Base-by-base conservation (phyloP, 2,113 vertebrate genomes). In the Tinamus guttatus region DNA sequence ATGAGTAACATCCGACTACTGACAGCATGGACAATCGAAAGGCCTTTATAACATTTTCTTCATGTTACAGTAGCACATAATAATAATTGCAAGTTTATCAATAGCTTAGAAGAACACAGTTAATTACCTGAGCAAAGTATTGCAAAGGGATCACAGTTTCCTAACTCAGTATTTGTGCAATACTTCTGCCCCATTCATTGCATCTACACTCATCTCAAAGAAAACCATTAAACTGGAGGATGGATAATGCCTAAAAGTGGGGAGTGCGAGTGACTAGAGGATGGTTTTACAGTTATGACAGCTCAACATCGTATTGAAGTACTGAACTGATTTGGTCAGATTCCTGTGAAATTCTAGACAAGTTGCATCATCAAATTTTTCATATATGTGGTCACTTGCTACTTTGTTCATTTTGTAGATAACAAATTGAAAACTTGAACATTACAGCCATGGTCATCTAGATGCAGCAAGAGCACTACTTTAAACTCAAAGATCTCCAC, bases 71-170 rank as follows among this genome's bases (percentile, higher is more conserved):
- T 18, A 77, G 9, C 2, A 75, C 7, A 81, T 17, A 73, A 76
- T 17, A 69, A 76, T 52, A 51, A 70, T 10, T 45, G 22, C 25
- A n/a, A 67, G 41, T 69, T 96, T 90, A 94, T 81, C 85, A 74
- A 36, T 9, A 92, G 82, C 92, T 90, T 64, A 81, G 60, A 74
- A 56, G 60, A 81, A 84, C 9, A 54, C 11, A 77, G 62, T 79
- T 89, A 63, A 91, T 40, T 34, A 65, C 24, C 69, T 38, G 21
- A 47, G 62, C 7, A 7, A 71, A 81, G 47, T 24, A 47, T 69
- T 49, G 80, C 76, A 67, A 70, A 83, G 80, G 60, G 74, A 70
- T 41, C 38, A 32, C 0, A 83, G 63, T 64, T 90, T 76, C 34
- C 71, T 69, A 64, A 56, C 84, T 75, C 25, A 0, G 7, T 38